Evolutionary conservation across 2,113 vertebrate genomes (phyloP), one percentile per base, ranked within the genome.

Genomic region (Tenebrosternarchus preto): DNA sequence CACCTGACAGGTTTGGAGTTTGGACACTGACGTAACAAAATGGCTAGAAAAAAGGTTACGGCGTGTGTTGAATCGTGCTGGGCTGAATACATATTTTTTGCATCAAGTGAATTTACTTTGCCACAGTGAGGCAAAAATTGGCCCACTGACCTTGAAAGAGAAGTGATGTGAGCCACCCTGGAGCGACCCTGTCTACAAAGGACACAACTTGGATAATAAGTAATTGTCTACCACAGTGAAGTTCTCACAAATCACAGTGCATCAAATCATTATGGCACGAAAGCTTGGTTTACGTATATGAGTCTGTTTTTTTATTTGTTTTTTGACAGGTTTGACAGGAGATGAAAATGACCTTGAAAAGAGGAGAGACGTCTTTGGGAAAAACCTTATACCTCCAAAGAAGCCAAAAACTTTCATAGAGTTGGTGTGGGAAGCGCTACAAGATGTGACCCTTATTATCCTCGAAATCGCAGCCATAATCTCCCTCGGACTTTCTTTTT

Each of bases 401-500:
- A 99, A 96, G 96, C 96, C 97, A 95, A 99, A 99, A 96, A 99
- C 97, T 83, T 99, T 99, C 94, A 90, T 99, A 91, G 95, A 99
- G 90, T 95, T 99, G 84, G 96, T 99, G 79, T 99, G 98, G 98
- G 98, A 99, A 91, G 98, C 98, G 0, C 93, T 99, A 87, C 98
- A 99, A 91, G 98, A 99, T 0, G 98, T 99, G 88, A 99, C 98
- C 19, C 95, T 99, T 77, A 99, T 99, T 86, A 99, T 99, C 90
- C 92, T 99, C 90, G 98, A 99, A 92, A 90, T 99, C 0, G 98
- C 98, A 57, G 98, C 98, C 90, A 93, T 99, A 89, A 96, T 99
- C 90, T 98, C 97, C 83, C 89, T 99, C 82, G 98, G 97, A 25
- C 95, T 99, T 66, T 99, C 97, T 0, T 99, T 99, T 92, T 99